phyloP scores from a whole-genome alignment of 2,888 invertebrate genomes.

The Scaptomyza parva region DNA sequence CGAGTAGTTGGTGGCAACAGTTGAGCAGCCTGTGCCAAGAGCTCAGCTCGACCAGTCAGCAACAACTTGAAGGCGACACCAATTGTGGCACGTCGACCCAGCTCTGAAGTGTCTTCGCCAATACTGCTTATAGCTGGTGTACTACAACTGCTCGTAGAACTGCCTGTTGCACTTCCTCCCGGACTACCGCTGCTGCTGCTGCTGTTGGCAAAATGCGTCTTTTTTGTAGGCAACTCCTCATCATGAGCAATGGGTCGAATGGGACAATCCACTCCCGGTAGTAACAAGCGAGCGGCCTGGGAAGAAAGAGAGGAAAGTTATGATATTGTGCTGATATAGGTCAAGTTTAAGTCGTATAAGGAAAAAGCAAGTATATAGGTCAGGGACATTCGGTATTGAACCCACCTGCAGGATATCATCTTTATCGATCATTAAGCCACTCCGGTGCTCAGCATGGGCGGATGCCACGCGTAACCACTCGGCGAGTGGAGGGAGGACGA shows the following conservation, averaged over 20 bases:
- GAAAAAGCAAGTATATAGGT: neutral
- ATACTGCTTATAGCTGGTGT: conserved; percentile 58
- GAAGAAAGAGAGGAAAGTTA: neutral
- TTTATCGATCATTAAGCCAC: conserved; percentile 91
- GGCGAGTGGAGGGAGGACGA: conserved; percentile 94
- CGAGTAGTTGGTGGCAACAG: conserved; percentile 89
- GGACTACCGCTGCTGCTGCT: conserved; percentile 10
- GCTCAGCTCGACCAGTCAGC: conserved; percentile 91
- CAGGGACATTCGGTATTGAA: too few species aligned
- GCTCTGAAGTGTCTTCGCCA: conserved; percentile 85
- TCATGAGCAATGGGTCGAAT: conserved; percentile 89
- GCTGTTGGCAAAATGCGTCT: conserved; percentile 63
- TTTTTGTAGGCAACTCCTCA: conserved; percentile 85
- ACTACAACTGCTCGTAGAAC: conserved; percentile 55
- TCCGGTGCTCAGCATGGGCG: conserved; percentile 93
- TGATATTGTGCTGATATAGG: neutral
- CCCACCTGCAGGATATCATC: conserved; percentile 93
- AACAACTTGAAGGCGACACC: conserved; percentile 93
- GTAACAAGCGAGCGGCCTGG: conserved; percentile 89
- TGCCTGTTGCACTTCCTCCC: conserved; percentile 52
- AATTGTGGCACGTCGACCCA: conserved; percentile 88
- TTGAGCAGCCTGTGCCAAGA: conserved; percentile 91
- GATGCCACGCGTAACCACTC: conserved; percentile 95
- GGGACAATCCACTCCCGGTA: conserved; percentile 96
- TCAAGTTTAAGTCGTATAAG: neutral